Base-by-base conservation (phyloP, 2,797 vertebrate genomes). In the Coreius guichenoti region DNA sequence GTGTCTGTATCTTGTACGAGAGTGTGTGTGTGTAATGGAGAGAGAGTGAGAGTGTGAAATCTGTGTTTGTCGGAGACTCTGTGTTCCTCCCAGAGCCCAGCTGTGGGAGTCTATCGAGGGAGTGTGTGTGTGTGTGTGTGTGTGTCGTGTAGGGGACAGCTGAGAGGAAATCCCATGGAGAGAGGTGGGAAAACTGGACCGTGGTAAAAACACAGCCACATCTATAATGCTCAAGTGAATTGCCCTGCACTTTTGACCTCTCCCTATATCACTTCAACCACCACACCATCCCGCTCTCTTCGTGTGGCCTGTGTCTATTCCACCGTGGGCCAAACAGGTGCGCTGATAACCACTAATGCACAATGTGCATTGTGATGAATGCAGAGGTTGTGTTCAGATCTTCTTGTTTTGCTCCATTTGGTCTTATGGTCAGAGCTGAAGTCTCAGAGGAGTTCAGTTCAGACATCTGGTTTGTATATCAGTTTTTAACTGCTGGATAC, bases 101-200 rank as follows among this genome's bases (percentile, higher is more conserved):
- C 97, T 98, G 97, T 96, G 96, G 93, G 92, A 92, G 96, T 95
- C 96, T 96, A 95, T 97, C 95, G 95, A 94, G 92, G 90, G 91
- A 90, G 65, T 86, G 91, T 89, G 91, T 92, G 92, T 89, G 92
- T 91, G 70, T 65, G 56, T 63, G 70, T 54, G 56, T 61, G 90
- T 87, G 88, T 90, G 92, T 92, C 39, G 92, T 90, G 91, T 92
- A 92, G 87, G 91, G 77, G 78, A 96, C 96, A 97, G 97, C 96
- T 97, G 97, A 96, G 94, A 97, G 94, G 94, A 96, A 96, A 95
- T 94, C 93, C 92, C 94, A 88, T 92, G 83, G 90, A 92, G 91
- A 92, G 77, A 81, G 84, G 85, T 83, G 89, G 90, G 88, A 92
- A 84, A 82, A 90, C 86, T 87, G 91, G 89, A 86, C 75, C 47